phyloP scores from a whole-genome alignment of 2,113 vertebrate genomes.

The Rhabdomys dilectus region DNA sequence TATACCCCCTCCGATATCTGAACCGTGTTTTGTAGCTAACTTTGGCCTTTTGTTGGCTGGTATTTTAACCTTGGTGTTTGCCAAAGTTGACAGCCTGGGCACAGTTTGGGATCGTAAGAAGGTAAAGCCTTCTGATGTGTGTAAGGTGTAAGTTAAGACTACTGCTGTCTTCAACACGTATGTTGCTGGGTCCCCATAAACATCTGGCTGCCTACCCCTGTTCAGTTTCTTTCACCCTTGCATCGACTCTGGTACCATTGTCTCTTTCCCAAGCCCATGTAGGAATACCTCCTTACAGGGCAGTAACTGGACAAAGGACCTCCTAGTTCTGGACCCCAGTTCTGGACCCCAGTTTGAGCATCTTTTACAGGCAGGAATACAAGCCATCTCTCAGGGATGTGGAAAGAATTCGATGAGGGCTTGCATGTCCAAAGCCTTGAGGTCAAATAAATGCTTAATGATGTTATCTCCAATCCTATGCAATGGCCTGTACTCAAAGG shows the following conservation, averaged over 20 bases:
- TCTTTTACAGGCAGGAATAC: conserved; percentile 32
- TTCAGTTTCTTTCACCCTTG: neutral
- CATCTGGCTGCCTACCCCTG: neutral
- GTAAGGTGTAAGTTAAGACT: neutral
- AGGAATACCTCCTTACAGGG: neutral
- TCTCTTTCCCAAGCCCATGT: neutral
- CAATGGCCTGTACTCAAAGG: neutral
- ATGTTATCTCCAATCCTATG: neutral
- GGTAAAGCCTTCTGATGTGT: neutral
- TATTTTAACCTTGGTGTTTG: neutral
- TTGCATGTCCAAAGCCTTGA: neutral
- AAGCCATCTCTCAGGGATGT: neutral
- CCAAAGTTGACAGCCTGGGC: neutral
- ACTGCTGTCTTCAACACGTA: neutral
- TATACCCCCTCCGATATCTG: neutral
- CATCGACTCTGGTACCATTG: neutral
- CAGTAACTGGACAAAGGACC: neutral
- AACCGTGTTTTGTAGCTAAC: neutral
- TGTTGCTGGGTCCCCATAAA: neutral
- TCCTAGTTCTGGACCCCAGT: neutral
- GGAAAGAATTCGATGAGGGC: neutral
- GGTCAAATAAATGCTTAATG: neutral
- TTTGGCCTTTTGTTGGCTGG: neutral
- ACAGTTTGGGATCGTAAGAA: neutral
- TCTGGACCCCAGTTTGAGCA: neutral